Evolutionary conservation across 64 coral and sea anemone species (phyloP).

Genomic region (Montipora capricornis): DNA sequence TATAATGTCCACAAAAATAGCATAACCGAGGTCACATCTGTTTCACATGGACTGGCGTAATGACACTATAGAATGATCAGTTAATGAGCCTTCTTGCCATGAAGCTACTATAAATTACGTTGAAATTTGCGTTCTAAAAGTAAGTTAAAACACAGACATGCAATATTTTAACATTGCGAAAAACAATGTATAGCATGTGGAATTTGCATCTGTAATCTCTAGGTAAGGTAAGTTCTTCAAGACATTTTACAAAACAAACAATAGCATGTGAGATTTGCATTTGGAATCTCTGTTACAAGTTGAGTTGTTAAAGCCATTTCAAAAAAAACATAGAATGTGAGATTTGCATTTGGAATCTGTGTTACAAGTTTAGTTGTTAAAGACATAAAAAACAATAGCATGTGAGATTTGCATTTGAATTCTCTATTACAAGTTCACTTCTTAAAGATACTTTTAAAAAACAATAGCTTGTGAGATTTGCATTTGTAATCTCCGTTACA

Average conservation of each 20-base stretch:
- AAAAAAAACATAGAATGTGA: neutral
- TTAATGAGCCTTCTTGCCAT: conserved; percentile 33
- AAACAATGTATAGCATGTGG: conserved; percentile 3
- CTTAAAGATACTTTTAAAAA: too few species aligned
- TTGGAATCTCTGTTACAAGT: too few species aligned
- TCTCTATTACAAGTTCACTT: neutral
- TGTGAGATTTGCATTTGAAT: neutral
- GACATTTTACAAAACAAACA: neutral
- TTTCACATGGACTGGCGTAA: conserved; percentile 37
- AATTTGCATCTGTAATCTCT: conserved; percentile 12
- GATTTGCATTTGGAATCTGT: conserved; percentile 1
- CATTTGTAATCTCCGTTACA: neutral
- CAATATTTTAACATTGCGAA: conserved; percentile 6
- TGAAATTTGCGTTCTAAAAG: conserved; percentile 21
- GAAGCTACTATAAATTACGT: conserved; percentile 28
- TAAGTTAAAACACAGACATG: conserved; percentile 26
- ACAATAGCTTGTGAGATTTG: neutral
- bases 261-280: too few species aligned
- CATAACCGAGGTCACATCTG: conserved; percentile 65
- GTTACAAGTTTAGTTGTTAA: conserved; percentile 9
- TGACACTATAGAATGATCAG: conserved; percentile 23
- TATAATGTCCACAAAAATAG: conserved; percentile 61
- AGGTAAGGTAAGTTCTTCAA: conserved; percentile 21
- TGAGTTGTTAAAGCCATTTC: too few species aligned
- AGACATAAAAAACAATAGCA: neutral